Percentiles rank a stretch among this genome's conserved stretches.
These are phyloP conservation scores for Heliothis subflexa DNA, from an alignment of 1,140 invertebrate species.

Conservation along the genomic window DNA sequence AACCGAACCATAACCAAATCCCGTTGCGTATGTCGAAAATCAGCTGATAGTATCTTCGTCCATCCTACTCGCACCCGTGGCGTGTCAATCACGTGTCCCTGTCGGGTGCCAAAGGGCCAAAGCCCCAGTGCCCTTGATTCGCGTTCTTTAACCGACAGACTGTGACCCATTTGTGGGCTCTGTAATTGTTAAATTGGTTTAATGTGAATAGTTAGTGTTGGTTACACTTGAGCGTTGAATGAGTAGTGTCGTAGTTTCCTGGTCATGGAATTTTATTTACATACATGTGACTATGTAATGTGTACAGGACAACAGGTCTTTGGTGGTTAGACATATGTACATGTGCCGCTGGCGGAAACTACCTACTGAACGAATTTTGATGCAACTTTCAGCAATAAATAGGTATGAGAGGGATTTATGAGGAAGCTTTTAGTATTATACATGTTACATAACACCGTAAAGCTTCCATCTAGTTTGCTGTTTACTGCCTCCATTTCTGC, in stretches of 20 bases:
- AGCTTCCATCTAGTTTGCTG: too few species aligned
- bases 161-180: constrained; percentile 50
- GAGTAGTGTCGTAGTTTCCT: constrained; percentile 1
- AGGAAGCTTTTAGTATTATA: too few species aligned
- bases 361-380: too few species aligned
- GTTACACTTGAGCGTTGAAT: not conserved
- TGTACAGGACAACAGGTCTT: too few species aligned
- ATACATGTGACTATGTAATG: too few species aligned
- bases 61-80: not conserved
- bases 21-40: constrained; percentile 6
- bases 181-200: constrained; percentile 37
- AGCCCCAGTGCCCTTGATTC: constrained; percentile 56
- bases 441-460: too few species aligned
- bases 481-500: too few species aligned
- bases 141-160: constrained; percentile 48
- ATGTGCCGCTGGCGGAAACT: too few species aligned
- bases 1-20: constrained; percentile 24
- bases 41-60: constrained; percentile 24
- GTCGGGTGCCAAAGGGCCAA: constrained; percentile 40
- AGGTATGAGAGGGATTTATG: too few species aligned
- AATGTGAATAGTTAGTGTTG: constrained; percentile 13
- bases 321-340: too few species aligned
- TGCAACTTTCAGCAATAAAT: too few species aligned
- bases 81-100: constrained; percentile 27
- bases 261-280: not conserved